A percentile compares a stretch with the other conserved stretches of the same genome.
Conservation (phyloP, 2,888 invertebrate genomes). For the Melanotus villosus region DNA sequence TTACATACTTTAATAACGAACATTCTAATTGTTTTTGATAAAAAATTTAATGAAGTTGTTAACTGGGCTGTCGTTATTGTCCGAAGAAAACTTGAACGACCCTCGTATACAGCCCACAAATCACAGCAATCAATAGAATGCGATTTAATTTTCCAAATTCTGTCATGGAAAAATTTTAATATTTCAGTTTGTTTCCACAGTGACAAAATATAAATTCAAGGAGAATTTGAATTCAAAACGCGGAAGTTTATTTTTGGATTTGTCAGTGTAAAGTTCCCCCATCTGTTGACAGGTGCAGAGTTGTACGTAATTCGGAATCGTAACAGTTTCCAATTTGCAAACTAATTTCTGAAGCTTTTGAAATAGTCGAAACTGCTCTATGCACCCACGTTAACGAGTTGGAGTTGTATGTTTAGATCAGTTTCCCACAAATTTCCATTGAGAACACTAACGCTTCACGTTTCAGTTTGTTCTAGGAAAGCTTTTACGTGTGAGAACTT, state of each 20-base stretch:
- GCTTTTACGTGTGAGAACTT: conserved; percentile 19
- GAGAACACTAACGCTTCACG: conserved; percentile 5
- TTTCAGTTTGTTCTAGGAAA: conserved; percentile 17
- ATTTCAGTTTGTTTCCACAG: no score
- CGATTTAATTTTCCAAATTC: no score
- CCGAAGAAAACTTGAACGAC: no score
- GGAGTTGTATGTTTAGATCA: conserved; percentile 27
- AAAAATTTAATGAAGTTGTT: no score
- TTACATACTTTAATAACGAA: no score
- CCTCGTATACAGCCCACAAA: no score
- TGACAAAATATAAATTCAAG: no score
- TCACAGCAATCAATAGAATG: no score
- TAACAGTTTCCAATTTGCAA: conserved; percentile 21
- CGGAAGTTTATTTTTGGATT: not conserved
- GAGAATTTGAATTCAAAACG: not conserved
- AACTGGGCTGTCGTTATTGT: no score
- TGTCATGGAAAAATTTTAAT: no score
- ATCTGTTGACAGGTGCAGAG: conserved; percentile 12
- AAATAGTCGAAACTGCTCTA: conserved; percentile 17
- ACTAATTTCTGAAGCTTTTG: conserved; percentile 26
- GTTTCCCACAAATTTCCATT: conserved; percentile 25
- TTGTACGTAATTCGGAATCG: conserved; percentile 2
- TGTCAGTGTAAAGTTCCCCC: no score
- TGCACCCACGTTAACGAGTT: conserved; percentile 23
- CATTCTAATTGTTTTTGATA: no score